phyloP scores from a whole-genome alignment of 2,797 vertebrate genomes.

The Sylvia borin region DNA sequence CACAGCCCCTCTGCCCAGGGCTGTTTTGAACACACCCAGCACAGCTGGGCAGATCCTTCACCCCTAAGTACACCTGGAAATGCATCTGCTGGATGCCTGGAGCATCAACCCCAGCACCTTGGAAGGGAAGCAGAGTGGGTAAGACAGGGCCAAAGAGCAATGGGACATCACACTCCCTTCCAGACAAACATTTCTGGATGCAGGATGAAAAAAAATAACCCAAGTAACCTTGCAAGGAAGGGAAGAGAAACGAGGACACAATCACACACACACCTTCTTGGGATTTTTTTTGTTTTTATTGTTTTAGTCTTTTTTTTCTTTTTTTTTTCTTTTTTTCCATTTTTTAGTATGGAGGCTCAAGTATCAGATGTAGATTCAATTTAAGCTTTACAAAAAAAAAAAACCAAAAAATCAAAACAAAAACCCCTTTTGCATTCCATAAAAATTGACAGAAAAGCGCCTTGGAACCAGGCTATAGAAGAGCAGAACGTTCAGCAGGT shows the following conservation, averaged over 20 bases:
- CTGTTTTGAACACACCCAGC: fast-evolving
- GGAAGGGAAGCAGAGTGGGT: no score
- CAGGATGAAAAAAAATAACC: not conserved
- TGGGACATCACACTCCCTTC: not conserved
- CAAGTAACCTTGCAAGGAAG: fast-evolving
- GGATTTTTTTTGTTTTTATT: constrained; percentile 63
- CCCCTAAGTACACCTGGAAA: fast-evolving
- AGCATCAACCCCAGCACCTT: not conserved
- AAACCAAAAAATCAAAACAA: constrained; percentile 59
- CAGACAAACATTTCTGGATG: not conserved
- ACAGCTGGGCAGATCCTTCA: not conserved
- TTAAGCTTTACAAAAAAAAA: constrained; percentile 83
- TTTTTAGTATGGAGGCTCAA: constrained; percentile 82
- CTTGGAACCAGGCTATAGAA: constrained; percentile 59
- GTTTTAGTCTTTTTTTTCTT: constrained; percentile 35
- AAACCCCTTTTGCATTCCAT: constrained; percentile 78
- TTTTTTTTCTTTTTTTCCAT: not conserved
- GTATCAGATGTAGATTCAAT: constrained; percentile 80
- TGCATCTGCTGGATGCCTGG: fast-evolving
- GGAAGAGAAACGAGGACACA: constrained; percentile 18
- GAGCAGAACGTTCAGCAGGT: constrained; percentile 60
- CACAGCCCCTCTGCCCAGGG: not conserved
- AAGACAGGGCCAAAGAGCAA: not conserved
- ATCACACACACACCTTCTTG: not conserved
- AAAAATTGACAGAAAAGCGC: constrained; percentile 79